phyloP scores from a whole-genome alignment of 2,113 vertebrate genomes.

The Urocitellus parryii region DNA sequence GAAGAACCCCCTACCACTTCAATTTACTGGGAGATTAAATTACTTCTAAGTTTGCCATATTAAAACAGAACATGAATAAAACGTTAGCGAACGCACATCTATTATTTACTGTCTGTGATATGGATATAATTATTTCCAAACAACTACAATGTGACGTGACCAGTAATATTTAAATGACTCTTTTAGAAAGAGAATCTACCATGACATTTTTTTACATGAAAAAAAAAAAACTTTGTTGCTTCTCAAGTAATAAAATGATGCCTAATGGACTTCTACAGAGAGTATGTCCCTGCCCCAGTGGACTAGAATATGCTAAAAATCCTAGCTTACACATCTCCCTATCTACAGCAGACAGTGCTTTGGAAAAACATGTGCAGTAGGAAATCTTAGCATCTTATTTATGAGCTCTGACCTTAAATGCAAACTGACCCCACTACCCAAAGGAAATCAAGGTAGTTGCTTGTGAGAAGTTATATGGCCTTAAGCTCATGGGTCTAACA shows the following conservation, averaged over 20 bases:
- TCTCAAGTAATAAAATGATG: constrained; percentile 56
- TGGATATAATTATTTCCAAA: constrained; percentile 96
- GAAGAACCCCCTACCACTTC: constrained; percentile 93
- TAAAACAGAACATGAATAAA: constrained; percentile 95
- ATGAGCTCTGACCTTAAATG: background rate
- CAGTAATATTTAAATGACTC: constrained; percentile 91
- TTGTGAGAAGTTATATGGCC: background rate
- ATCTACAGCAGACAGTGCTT: background rate
- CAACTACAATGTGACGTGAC: constrained; percentile 92
- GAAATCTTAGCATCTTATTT: rapidly evolving
- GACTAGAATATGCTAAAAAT: background rate
- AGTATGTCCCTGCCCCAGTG: background rate
- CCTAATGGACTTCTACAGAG: constrained; percentile 56
- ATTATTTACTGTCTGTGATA: constrained; percentile 97
- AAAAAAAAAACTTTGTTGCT: background rate
- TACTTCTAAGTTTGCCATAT: constrained; percentile 96
- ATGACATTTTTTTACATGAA: background rate
- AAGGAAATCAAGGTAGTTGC: background rate
- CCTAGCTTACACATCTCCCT: background rate
- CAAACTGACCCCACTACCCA: background rate
- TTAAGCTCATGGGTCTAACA: rapidly evolving
- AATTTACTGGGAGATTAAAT: constrained; percentile 96
- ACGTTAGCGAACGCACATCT: constrained; percentile 92
- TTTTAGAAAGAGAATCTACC: constrained; percentile 80
- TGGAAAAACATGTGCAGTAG: background rate